Percentiles rank a stretch among this genome's conserved stretches.
phyloP scores from a whole-genome alignment of 1,140 invertebrate genomes.

The Macrobrachium nipponense region DNA sequence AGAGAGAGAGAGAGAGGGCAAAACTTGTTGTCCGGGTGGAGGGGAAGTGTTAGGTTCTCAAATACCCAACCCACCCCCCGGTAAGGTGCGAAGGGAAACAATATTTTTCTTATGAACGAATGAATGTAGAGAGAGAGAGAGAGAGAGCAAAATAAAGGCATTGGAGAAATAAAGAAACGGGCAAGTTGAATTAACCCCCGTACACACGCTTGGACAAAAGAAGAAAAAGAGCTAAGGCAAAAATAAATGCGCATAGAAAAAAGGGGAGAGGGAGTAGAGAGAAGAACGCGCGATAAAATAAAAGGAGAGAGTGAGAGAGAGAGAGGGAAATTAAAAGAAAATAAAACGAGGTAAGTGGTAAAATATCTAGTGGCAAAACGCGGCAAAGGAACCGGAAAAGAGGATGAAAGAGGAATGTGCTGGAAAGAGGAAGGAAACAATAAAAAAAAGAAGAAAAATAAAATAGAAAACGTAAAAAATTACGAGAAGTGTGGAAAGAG shows the following conservation, averaged over 20 bases:
- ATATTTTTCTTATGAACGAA: no score
- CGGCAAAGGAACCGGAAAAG: neutral
- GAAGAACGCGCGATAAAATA: neutral
- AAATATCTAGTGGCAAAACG: neutral
- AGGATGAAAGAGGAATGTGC: neutral
- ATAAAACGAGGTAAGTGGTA: neutral
- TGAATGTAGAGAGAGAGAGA: neutral
- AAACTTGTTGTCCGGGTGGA: no score
- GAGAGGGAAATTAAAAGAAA: neutral
- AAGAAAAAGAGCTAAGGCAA: neutral
- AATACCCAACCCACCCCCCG: no score
- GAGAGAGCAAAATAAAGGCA: neutral
- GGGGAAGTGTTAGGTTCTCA: no score
- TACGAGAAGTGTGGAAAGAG: neutral
- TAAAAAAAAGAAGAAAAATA: neutral
- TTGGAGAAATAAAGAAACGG: neutral
- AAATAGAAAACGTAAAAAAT: no score
- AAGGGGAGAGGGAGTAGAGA: neutral
- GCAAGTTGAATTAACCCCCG: neutral
- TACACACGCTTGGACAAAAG: neutral
- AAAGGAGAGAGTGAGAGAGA: neutral
- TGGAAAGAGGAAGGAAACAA: neutral
- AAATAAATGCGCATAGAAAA: neutral
- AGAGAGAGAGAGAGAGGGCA: neutral
- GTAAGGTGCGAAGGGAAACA: no score